Evolutionary conservation across 2,113 vertebrate genomes (phyloP).

Genomic region (Rhea pennata): DNA sequence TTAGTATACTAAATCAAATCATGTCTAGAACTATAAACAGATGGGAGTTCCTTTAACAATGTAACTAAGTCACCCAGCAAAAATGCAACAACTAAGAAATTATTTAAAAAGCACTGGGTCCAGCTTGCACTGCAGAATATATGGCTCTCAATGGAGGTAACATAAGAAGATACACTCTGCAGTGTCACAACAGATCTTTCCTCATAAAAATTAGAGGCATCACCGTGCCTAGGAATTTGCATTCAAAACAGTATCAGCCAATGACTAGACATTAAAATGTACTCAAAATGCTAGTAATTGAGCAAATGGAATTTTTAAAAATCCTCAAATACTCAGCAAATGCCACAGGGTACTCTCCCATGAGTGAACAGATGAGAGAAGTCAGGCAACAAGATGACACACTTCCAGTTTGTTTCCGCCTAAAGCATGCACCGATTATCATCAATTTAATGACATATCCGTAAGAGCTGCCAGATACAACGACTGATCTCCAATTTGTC

Average conservation of each 20-base stretch:
- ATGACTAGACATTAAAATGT: not conserved
- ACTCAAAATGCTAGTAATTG: not conserved
- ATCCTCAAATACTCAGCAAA: not conserved
- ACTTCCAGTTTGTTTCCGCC: not conserved
- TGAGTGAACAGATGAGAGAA: not conserved
- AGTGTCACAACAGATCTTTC: not conserved
- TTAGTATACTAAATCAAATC: not conserved
- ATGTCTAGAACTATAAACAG: fast-evolving
- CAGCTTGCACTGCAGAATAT: not conserved
- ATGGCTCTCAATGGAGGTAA: not conserved
- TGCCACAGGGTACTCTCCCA: not conserved
- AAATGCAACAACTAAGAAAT: not conserved
- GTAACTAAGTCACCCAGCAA: not conserved
- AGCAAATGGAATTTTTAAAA: not conserved
- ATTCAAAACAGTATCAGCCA: not conserved
- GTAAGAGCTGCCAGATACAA: not conserved
- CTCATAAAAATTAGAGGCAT: not conserved
- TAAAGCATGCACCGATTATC: not conserved
- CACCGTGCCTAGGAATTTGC: not conserved
- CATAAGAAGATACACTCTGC: not conserved
- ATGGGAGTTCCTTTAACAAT: not conserved
- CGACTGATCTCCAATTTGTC: not conserved
- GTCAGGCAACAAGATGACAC: not conserved
- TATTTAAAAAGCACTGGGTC: not conserved
- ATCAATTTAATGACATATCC: not conserved